Conservation (phyloP, 1,140 invertebrate species). For the Hydropsyche tenuis region DNA sequence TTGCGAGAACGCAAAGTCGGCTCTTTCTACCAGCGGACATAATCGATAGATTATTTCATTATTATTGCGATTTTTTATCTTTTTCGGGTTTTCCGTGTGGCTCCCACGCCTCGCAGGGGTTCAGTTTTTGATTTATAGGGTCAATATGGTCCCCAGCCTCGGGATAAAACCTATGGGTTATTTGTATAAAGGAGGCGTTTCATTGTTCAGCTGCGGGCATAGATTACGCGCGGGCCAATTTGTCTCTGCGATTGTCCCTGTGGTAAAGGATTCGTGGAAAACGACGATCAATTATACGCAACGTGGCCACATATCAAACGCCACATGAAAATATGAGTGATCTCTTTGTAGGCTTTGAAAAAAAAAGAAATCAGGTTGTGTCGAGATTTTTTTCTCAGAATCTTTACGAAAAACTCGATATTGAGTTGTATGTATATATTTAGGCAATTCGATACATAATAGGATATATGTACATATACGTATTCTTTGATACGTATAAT, state of each 20-base stretch:
- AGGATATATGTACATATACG: no score
- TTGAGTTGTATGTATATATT: no score
- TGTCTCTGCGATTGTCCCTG: slow-evolving; percentile 17
- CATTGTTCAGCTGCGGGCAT: slow-evolving; percentile 29
- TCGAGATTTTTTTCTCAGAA: no score
- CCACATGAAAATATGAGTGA: background rate
- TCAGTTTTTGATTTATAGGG: slow-evolving; percentile 40
- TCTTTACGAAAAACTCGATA: no score
- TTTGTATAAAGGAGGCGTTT: slow-evolving; percentile 34
- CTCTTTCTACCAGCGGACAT: no score
- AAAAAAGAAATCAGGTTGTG: no score
- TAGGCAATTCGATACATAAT: no score
- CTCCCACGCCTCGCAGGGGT: background rate
- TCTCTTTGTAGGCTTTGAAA: no score
- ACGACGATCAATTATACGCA: slow-evolving; percentile 3
- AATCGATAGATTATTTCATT: slow-evolving; percentile 21
- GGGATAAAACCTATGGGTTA: slow-evolving; percentile 32
- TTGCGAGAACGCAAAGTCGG: no score
- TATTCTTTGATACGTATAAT: no score
- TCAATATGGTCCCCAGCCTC: slow-evolving; percentile 36
- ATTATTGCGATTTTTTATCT: background rate
- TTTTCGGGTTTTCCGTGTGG: no score
- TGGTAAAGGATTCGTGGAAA: slow-evolving; percentile 15
- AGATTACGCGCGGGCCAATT: slow-evolving; percentile 28
- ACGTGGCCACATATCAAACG: background rate